A percentile compares a stretch with the other conserved stretches of the same genome.
phyloP scores from a whole-genome alignment of 1,140 invertebrate genomes.

The Elymnias hypermnestra region DNA sequence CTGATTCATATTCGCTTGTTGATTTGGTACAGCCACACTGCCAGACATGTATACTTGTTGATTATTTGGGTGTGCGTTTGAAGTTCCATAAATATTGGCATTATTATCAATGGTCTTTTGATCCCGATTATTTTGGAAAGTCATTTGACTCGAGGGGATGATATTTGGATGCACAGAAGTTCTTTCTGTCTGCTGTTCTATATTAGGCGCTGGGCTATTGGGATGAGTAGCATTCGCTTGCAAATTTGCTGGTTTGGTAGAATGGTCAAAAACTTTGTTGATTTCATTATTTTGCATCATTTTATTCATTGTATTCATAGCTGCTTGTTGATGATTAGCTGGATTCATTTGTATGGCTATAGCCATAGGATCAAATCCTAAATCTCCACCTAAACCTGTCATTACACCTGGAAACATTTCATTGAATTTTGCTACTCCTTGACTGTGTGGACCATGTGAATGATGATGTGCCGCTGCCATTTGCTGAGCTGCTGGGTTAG shows the following conservation, averaged over 20 bases:
- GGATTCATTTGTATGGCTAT: constrained; percentile 71
- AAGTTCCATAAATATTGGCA: neutral
- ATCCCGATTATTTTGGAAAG: neutral
- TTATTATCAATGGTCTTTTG: neutral
- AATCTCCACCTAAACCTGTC: constrained; percentile 43
- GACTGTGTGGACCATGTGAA: constrained; percentile 45
- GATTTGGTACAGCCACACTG: constrained; percentile 7
- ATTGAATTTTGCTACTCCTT: constrained; percentile 55
- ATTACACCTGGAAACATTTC: constrained; percentile 64
- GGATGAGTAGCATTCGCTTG: neutral
- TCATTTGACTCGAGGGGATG: neutral
- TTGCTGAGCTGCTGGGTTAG: constrained; percentile 26
- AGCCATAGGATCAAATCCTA: constrained; percentile 65
- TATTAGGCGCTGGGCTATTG: neutral
- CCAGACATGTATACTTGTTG: neutral
- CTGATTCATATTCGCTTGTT: constrained; percentile 24
- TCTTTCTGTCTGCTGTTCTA: constrained; percentile 8
- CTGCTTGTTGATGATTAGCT: constrained; percentile 51
- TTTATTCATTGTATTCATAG: constrained; percentile 46
- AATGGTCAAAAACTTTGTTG: constrained; percentile 1
- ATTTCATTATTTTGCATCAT: constrained; percentile 33
- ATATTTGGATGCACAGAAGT: constrained; percentile 1
- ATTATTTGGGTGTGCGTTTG: neutral
- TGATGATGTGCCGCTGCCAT: constrained; percentile 16
- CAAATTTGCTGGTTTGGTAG: constrained; percentile 2